Base-by-base conservation (phyloP, 2,797 vertebrate genomes). In the Carduelis carduelis region DNA sequence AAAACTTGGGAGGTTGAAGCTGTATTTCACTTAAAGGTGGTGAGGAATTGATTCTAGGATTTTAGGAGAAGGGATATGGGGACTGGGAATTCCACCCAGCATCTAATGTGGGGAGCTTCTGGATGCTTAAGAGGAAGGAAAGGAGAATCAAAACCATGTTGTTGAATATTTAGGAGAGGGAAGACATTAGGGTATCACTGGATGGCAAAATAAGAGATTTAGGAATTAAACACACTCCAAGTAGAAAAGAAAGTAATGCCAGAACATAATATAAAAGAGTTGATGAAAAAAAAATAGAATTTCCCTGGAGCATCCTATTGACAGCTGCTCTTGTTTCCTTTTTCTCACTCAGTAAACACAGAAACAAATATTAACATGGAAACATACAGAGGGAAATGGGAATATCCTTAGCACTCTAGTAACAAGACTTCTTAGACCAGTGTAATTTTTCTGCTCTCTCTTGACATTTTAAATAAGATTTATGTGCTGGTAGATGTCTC, bases 381-480 rank as follows among this genome's bases (percentile, higher is more conserved):
- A 60, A 84, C 41, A 74, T 46, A 26, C 17, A 76, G 75, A 95
- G 87, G 83, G 77, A 86, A 85, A 95, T 77, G 64, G 53, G 86
- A 79, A 92, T 90, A 93, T 92, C 87, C 71, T 84, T 89, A 95
- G 90, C 80, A 87, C 88, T 90, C 91, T 89, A 81, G 80, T 95
- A 95, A 92, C 89, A 96, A 92, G 92, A 32, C 65, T 97, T 89
- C 95, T 92, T 81, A 91, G 89, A 83, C 95, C 65, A 90, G 69
- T 57, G 43, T 74, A 85, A 95, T 96, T 96, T 96, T 97, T 97
- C 94, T 95, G 26, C 15, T 89, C 89, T 80, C 27, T 91, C 96
- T 92, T 97, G 97, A 96, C 98, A 97, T 93, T 94, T 97, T 97
- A 97, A 97, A 97, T 95, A 95, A 98, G 97, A 98, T 93, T 87